Evolutionary conservation across 2,113 vertebrate species (phyloP).

Genomic region (Puntigrus tetrazona): DNA sequence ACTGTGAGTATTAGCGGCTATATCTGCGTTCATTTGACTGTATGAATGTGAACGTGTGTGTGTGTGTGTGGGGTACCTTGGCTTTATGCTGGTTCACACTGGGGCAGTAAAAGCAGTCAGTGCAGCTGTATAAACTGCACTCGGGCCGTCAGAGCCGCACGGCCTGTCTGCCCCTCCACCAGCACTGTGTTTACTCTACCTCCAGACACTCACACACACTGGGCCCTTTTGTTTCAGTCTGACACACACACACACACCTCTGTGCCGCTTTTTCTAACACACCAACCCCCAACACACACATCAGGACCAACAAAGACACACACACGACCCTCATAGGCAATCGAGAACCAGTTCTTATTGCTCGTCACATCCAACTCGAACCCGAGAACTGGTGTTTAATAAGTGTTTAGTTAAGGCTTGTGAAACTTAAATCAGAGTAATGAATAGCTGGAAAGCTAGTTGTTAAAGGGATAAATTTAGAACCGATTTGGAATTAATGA

Average conservation of each 20-base stretch:
- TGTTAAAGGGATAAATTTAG: not conserved
- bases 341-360: not conserved
- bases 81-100: constrained; percentile 53
- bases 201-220: constrained; percentile 85
- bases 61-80: constrained; percentile 37
- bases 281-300: constrained; percentile 35
- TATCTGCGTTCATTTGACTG: not conserved
- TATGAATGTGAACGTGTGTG: constrained; percentile 24
- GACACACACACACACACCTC: constrained; percentile 58
- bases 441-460: not conserved
- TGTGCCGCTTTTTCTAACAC: constrained; percentile 1
- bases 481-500: not conserved
- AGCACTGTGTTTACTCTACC: constrained; percentile 84
- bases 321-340: constrained; percentile 18
- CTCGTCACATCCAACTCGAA: not conserved
- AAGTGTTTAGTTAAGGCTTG: not conserved
- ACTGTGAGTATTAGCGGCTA: not conserved
- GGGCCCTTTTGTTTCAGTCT: constrained; percentile 80
- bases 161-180: constrained; percentile 81
- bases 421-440: not conserved
- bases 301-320: constrained; percentile 36
- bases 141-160: constrained; percentile 69
- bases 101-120: constrained; percentile 57
- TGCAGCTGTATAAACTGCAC: constrained; percentile 88
- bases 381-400: not conserved